A percentile compares a stretch with the other conserved stretches of the same genome.
Evolutionary conservation across 2,113 vertebrate species (phyloP).

Genomic region (Pan troglodytes): NHGRI_mPanTro3-v2.1_pri NC_072398.2:180356501-180357000

Average conservation of each 20-base stretch:
- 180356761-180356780: constrained; percentile 38
- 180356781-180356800: background rate
- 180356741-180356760: constrained; percentile 36
- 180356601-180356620: background rate
- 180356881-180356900: background rate
- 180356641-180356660: background rate
- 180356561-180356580: constrained; percentile 3
- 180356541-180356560: background rate
- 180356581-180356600: constrained; percentile 36
- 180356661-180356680: background rate
- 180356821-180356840: constrained; percentile 38
- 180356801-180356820: background rate
- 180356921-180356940: constrained; percentile 29
- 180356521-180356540: background rate
- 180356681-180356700: constrained; percentile 16
- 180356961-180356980: constrained; percentile 31
- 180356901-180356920: constrained; percentile 31
- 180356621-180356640: constrained; percentile 3
- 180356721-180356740: constrained; percentile 22
- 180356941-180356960: constrained; percentile 21
- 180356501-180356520: constrained; percentile 41
- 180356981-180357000: background rate
- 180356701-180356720: constrained; percentile 34
- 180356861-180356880: constrained; percentile 13
- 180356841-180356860: background rate